Percentiles rank a stretch among this genome's conserved stretches.
These are phyloP conservation scores for Lepus europaeus DNA, from an alignment of 2,113 vertebrate genomes.

Conservation along the genomic window DNA sequence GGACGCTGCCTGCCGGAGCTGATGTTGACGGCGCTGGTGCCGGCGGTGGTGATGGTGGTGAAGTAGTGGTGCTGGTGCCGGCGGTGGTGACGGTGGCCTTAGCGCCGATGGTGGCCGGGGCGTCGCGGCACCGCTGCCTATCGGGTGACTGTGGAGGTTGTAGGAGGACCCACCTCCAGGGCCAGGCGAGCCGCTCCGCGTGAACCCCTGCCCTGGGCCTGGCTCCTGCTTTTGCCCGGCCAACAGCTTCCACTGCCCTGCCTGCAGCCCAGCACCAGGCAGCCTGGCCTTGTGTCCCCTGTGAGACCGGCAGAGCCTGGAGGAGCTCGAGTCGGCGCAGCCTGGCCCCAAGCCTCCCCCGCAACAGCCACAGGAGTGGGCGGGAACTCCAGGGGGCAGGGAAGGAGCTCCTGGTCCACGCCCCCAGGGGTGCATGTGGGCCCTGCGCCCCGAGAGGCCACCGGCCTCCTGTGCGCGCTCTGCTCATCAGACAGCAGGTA, in stretches of 20 bases:
- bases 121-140: accelerated
- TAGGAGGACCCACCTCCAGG: too few relatives aligned
- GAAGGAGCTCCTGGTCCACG: not conserved
- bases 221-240: not conserved
- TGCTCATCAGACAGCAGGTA: too few relatives aligned
- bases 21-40: accelerated
- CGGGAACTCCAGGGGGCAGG: not conserved
- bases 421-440: not conserved
- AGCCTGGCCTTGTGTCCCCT: not conserved
- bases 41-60: accelerated
- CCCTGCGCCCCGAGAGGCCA: too few relatives aligned
- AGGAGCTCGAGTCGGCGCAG: accelerated
- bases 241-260: not conserved
- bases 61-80: accelerated
- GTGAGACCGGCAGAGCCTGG: not conserved
- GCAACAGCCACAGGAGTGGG: too few relatives aligned
- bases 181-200: accelerated
- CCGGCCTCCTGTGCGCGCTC: too few relatives aligned
- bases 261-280: not conserved
- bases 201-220: not conserved
- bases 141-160: not conserved
- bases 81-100: accelerated
- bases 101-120: accelerated
- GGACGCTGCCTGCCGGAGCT: too few relatives aligned
- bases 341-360: not conserved